Evolutionary conservation across 2,797 vertebrate genomes (phyloP).

Genomic region (Hapalemur alaotrensis): DNA sequence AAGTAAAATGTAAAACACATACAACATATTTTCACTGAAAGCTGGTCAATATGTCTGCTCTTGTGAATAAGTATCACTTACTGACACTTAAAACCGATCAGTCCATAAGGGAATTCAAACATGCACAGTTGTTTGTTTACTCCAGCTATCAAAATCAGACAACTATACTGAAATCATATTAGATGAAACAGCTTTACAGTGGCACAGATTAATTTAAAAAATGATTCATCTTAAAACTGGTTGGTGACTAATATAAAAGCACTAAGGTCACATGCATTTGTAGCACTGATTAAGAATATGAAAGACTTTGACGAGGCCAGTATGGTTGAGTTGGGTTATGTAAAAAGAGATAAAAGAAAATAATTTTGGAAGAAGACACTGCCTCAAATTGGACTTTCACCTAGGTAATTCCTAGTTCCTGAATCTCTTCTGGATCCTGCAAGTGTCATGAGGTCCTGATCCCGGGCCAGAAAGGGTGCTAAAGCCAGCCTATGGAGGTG

Average conservation of each 20-base stretch:
- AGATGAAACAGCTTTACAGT: not conserved
- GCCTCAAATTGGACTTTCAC: not conserved
- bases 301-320: not conserved
- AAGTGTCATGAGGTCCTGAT: not conserved
- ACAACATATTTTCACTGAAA: constrained; percentile 30
- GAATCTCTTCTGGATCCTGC: not conserved
- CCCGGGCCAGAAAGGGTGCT: not conserved
- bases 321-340: not conserved
- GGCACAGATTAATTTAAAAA: constrained; percentile 5
- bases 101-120: not conserved
- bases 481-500: not conserved
- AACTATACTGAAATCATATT: not conserved
- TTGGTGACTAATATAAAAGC: constrained; percentile 26
- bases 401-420: not conserved
- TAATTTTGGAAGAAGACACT: constrained; percentile 24
- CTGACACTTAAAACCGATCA: not conserved
- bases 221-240: constrained; percentile 25
- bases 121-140: not conserved
- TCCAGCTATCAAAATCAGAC: constrained; percentile 6
- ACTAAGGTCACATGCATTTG: not conserved
- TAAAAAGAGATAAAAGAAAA: constrained; percentile 22
- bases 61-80: not conserved
- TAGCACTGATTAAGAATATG: constrained; percentile 26
- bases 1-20: constrained; percentile 13
- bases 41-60: not conserved